phyloP scores from a whole-genome alignment of 2,113 vertebrate species.

The Rhipidura dahli region DNA sequence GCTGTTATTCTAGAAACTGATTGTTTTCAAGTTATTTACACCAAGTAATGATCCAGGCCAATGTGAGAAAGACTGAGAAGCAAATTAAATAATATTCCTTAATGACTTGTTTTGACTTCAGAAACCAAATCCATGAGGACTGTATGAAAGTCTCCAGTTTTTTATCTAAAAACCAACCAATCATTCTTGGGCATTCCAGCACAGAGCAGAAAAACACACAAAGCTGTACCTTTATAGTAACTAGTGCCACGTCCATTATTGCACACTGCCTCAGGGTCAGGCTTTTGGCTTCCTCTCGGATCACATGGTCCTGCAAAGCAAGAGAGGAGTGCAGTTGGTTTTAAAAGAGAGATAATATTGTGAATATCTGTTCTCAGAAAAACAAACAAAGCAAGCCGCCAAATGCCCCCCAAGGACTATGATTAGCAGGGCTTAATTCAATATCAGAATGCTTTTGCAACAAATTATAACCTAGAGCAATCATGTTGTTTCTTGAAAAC shows the following conservation, averaged over 20 bases:
- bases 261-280: conserved; percentile 90
- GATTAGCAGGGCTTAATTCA: neutral
- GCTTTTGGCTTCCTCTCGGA: conserved; percentile 89
- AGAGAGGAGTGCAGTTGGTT: neutral
- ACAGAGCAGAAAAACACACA: rapidly evolving
- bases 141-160: neutral
- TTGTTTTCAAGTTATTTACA: neutral
- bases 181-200: neutral
- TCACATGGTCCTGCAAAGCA: conserved; percentile 88
- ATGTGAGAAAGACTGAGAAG: neutral
- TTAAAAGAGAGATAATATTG: neutral
- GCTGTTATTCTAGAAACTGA: neutral
- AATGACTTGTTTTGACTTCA: neutral
- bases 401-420: neutral
- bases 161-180: neutral
- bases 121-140: neutral
- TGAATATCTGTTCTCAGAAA: neutral
- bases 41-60: neutral
- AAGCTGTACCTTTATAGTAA: conserved; percentile 89
- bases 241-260: conserved; percentile 90
- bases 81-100: neutral
- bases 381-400: neutral
- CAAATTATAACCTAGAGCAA: neutral
- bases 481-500: neutral
- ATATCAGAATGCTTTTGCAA: neutral